These are phyloP conservation scores for Imbricaverruca yamaguchii DNA, from an alignment of 2,888 invertebrate genomes.

Conservation along the genomic window DNA sequence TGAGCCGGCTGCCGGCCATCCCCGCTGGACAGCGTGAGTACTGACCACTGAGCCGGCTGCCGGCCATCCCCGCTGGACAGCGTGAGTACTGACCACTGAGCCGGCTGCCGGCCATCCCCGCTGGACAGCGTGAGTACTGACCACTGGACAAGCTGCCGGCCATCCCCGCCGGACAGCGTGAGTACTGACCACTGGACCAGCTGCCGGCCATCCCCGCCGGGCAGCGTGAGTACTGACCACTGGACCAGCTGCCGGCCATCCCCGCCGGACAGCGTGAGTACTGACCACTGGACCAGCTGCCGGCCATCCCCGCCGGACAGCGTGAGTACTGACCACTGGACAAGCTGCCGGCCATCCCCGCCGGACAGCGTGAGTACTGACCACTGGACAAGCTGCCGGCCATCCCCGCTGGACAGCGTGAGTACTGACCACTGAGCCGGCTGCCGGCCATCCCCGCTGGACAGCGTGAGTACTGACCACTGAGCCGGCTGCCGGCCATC, in stretches of 20 bases:
- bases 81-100: constrained; percentile 51
- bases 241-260: constrained; percentile 83
- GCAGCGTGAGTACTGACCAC: constrained; percentile 55
- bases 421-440: constrained; percentile 48
- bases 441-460: constrained; percentile 86
- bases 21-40: constrained; percentile 74
- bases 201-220: constrained; percentile 86
- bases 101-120: constrained; percentile 82
- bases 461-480: constrained; percentile 55
- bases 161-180: constrained; percentile 81
- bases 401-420: constrained; percentile 81
- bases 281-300: constrained; percentile 61
- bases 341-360: constrained; percentile 82
- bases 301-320: constrained; percentile 83
- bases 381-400: constrained; percentile 74
- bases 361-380: constrained; percentile 63
- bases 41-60: constrained; percentile 57
- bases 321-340: constrained; percentile 56
- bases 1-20: constrained; percentile 59
- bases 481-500: constrained; percentile 81
- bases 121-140: constrained; percentile 63
- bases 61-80: constrained; percentile 83
- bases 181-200: constrained; percentile 54
- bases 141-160: constrained; percentile 74
- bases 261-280: constrained; percentile 74